Evolutionary conservation across 2,797 vertebrate species (phyloP).

Genomic region (Glyptemys insculpta): DNA sequence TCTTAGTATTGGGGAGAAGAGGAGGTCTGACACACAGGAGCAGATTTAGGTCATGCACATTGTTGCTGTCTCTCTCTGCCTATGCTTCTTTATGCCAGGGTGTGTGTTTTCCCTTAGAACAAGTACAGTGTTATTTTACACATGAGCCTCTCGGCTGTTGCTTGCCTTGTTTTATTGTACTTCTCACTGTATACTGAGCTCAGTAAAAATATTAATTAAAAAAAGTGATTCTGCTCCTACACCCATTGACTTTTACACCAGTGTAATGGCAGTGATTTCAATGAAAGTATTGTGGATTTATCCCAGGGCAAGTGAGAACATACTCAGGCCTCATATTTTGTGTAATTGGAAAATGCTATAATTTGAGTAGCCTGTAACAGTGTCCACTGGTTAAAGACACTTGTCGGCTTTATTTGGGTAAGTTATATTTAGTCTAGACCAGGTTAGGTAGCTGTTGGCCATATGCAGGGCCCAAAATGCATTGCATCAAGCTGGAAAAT

Average conservation of each 20-base stretch:
- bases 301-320: not conserved
- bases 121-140: not conserved
- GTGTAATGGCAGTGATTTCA: not conserved
- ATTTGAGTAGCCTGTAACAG: not conserved
- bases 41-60: not conserved
- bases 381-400: not conserved
- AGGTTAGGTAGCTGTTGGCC: not conserved
- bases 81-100: not conserved
- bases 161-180: not conserved
- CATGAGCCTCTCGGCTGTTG: not conserved
- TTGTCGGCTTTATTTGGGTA: not conserved
- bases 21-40: not conserved
- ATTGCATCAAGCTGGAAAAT: too few relatives aligned
- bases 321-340: not conserved
- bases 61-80: not conserved
- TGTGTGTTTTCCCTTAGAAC: not conserved
- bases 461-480: too few relatives aligned
- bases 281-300: not conserved
- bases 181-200: not conserved
- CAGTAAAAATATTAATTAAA: slow-evolving; percentile 2
- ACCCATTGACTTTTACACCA: not conserved
- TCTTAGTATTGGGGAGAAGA: not conserved
- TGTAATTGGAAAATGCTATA: not conserved
- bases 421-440: not conserved
- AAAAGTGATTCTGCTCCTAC: not conserved